Conservation (phyloP, 1,140 invertebrate genomes). For the Teleopsis dalmanni region DNA sequence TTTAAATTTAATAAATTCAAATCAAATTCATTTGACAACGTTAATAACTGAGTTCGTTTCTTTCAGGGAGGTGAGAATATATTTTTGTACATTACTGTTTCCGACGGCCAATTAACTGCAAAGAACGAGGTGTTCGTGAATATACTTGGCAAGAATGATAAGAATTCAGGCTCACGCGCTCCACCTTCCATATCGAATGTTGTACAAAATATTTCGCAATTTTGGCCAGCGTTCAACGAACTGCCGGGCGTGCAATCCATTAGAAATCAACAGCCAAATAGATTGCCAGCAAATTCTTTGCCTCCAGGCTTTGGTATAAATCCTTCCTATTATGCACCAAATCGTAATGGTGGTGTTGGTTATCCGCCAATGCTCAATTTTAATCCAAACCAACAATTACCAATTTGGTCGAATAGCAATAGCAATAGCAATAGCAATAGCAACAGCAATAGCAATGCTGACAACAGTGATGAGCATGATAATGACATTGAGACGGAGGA, state of each 20-base stretch:
- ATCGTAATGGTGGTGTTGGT: neutral
- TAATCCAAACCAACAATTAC: constrained; percentile 2
- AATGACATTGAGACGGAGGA: neutral
- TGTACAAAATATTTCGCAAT: constrained; percentile 35
- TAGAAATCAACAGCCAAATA: constrained; percentile 25
- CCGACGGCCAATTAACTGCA: constrained; percentile 56
- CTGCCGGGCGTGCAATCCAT: constrained; percentile 32
- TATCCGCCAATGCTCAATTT: neutral
- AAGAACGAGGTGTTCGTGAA: constrained; percentile 66
- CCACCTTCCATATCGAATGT: constrained; percentile 32
- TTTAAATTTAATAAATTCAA: neutral
- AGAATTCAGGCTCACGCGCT: constrained; percentile 16
- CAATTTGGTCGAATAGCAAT: constrained; percentile 2
- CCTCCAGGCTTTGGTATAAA: constrained; percentile 9
- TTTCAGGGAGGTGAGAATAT: constrained; percentile 59
- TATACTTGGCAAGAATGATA: constrained; percentile 43
- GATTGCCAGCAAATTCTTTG: constrained; percentile 16
- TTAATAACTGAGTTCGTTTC: neutral
- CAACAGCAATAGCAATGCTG: too few species aligned
- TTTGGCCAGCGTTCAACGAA: constrained; percentile 28
- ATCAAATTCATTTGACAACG: neutral
- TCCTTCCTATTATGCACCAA: neutral
- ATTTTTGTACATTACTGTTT: constrained; percentile 62
- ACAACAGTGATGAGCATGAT: neutral
- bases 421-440: neutral